These are phyloP conservation scores for Physella acuta DNA, from an alignment of 1,140 invertebrate genomes.

Conservation along the genomic window DNA sequence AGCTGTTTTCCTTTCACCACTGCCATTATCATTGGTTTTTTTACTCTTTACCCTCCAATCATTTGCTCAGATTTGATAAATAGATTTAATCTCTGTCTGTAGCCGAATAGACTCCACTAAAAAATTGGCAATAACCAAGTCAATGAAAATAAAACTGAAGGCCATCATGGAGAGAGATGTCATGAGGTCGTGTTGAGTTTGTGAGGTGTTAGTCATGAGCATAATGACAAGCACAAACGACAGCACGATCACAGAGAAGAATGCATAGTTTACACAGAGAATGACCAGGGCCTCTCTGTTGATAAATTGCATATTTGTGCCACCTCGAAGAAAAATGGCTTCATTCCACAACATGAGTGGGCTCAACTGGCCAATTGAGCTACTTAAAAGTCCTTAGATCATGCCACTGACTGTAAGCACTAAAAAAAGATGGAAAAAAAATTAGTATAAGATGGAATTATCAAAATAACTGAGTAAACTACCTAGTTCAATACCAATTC, in stretches of 20 bases:
- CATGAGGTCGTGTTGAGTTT: slow-evolving; percentile 39
- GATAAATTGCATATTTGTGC: slow-evolving; percentile 33
- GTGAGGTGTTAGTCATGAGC: slow-evolving; percentile 45
- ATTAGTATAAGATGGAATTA: no score
- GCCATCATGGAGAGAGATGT: slow-evolving; percentile 44
- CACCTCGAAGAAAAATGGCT: slow-evolving; percentile 4
- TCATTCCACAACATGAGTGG: slow-evolving; percentile 24
- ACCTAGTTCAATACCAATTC: no score
- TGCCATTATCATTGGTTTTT: not conserved
- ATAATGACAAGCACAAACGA: slow-evolving; percentile 44
- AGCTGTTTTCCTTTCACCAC: not conserved
- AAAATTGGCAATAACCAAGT: slow-evolving; percentile 48
- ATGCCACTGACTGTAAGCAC: not conserved
- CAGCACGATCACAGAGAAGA: slow-evolving; percentile 47
- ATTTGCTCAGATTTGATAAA: slow-evolving; percentile 13
- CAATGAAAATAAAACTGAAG: slow-evolving; percentile 44
- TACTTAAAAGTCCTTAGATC: no score
- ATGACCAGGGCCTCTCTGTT: slow-evolving; percentile 44
- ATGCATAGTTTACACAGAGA: slow-evolving; percentile 50
- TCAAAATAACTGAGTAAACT: no score
- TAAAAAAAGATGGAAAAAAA: no score
- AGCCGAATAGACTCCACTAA: slow-evolving; percentile 46
- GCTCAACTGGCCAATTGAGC: no score
- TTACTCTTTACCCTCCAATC: not conserved
- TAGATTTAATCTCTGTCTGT: slow-evolving; percentile 36